Percentiles rank a stretch among this genome's conserved stretches.
Evolutionary conservation across 1,140 invertebrate species (phyloP).

Genomic region (Drosophila littoralis): DNA sequence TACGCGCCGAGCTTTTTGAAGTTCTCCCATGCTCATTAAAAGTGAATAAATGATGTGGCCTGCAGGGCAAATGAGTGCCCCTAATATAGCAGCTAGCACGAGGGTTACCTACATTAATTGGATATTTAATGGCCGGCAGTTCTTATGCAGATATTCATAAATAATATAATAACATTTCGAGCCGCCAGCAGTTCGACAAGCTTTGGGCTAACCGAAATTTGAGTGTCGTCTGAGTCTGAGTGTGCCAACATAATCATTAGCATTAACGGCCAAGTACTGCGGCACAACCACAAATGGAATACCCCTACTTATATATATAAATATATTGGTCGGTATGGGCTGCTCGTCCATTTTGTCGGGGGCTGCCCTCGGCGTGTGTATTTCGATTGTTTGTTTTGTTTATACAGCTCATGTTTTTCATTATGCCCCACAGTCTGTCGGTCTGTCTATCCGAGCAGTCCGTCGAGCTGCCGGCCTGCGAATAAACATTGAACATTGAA

Average conservation of each 20-base stretch:
- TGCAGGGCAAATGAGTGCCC: conserved; percentile 13
- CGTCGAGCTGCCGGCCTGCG: conserved; percentile 39
- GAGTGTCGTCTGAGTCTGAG: conserved; percentile 11
- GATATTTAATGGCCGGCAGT: conserved; percentile 10
- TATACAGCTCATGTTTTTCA: conserved; percentile 79
- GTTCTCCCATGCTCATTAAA: conserved; percentile 65
- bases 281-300: conserved; percentile 35
- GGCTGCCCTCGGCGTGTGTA: conserved; percentile 26
- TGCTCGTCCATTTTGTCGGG: neutral
- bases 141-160: conserved; percentile 17
- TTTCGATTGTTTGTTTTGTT: conserved; percentile 74
- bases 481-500: conserved; percentile 62
- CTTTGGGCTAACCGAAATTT: neutral
- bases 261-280: conserved; percentile 58
- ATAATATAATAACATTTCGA: conserved; percentile 20
- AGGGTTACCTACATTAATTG: conserved; percentile 19
- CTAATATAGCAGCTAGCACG: conserved; percentile 2
- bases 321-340: neutral
- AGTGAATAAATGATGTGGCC: conserved; percentile 61
- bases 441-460: conserved; percentile 25
- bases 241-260: conserved; percentile 59
- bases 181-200: conserved; percentile 2
- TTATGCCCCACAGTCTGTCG: conserved; percentile 42
- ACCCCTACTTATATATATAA: neutral
- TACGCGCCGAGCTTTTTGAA: conserved; percentile 46